Conservation (phyloP, 2,888 invertebrate species). For the Ceraclea dissimilis region DNA sequence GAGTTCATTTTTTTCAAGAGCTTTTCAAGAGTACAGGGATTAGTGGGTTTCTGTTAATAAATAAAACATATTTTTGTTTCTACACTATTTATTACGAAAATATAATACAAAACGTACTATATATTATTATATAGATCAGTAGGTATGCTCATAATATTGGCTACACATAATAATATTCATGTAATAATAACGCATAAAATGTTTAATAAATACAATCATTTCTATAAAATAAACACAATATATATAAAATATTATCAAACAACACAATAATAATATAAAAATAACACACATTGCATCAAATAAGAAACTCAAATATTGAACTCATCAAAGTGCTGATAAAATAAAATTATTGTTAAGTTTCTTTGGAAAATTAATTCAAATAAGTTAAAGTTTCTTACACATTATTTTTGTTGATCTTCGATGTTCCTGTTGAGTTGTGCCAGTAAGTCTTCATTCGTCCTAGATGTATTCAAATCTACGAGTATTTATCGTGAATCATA, state of each 20-base stretch:
- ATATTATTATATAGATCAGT: conserved; percentile 31
- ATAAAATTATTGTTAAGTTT: no score
- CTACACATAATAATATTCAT: conserved; percentile 24
- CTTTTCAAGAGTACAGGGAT: no score
- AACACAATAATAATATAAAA: neutral
- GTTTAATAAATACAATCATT: conserved; percentile 5
- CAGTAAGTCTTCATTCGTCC: no score
- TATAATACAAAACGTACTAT: conserved; percentile 48
- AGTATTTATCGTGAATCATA: no score
- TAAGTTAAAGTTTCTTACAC: no score
- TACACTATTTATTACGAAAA: conserved; percentile 48
- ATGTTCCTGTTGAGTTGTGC: no score
- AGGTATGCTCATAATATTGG: conserved; percentile 19
- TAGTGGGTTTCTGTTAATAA: neutral
- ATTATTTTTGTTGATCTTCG: no score
- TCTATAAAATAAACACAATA: conserved; percentile 2
- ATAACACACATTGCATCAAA: neutral
- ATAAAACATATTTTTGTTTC: conserved; percentile 33
- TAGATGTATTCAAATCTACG: no score
- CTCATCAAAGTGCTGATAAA: no score
- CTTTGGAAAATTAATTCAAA: no score
- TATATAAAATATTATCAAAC: neutral
- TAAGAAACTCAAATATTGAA: no score
- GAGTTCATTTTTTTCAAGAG: no score
- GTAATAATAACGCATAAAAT: conserved; percentile 3